phyloP scores from a whole-genome alignment of 2,797 vertebrate species.

The Brotula barbata region DNA sequence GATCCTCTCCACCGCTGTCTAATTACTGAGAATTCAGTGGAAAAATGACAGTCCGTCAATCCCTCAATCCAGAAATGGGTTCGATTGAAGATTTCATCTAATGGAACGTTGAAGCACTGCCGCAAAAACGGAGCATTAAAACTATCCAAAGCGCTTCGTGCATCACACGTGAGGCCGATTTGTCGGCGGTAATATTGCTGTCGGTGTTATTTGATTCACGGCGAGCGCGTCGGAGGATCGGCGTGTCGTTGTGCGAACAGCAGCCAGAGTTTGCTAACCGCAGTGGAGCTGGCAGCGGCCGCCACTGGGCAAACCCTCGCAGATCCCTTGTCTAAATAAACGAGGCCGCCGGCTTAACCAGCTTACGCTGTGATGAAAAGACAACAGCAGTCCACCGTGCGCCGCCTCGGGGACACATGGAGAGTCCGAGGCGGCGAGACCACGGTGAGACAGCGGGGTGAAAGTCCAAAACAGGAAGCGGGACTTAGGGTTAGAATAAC shows the following conservation, averaged over 20 bases:
- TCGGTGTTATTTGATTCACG: conserved; percentile 26
- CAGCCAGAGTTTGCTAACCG: conserved; percentile 44
- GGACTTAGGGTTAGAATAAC: conserved; percentile 66
- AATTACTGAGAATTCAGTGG: conserved; percentile 2
- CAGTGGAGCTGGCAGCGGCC: conserved; percentile 54
- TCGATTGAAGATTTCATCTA: too few species aligned
- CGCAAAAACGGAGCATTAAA: too few species aligned
- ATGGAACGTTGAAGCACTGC: too few species aligned
- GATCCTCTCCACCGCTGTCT: conserved; percentile 6
- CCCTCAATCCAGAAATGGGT: neutral
- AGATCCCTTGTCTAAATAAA: conserved; percentile 75
- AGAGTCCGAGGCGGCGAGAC: conserved; percentile 42
- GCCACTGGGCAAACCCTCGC: conserved; percentile 53
- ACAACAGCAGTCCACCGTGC: conserved; percentile 70
- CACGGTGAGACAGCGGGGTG: conserved; percentile 26
- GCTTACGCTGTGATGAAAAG: conserved; percentile 78
- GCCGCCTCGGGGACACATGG: conserved; percentile 45
- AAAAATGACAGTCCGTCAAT: neutral
- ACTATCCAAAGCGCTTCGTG: too few species aligned
- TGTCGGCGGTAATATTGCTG: neutral
- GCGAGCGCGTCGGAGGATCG: conserved; percentile 25
- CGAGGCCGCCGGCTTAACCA: conserved; percentile 66
- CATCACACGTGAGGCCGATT: too few species aligned
- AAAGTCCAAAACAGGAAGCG: conserved; percentile 30
- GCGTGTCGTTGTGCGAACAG: conserved; percentile 26